Evolutionary conservation across 2,888 invertebrate genomes (phyloP).

Genomic region (Pristionchus exspectatus): DNA sequence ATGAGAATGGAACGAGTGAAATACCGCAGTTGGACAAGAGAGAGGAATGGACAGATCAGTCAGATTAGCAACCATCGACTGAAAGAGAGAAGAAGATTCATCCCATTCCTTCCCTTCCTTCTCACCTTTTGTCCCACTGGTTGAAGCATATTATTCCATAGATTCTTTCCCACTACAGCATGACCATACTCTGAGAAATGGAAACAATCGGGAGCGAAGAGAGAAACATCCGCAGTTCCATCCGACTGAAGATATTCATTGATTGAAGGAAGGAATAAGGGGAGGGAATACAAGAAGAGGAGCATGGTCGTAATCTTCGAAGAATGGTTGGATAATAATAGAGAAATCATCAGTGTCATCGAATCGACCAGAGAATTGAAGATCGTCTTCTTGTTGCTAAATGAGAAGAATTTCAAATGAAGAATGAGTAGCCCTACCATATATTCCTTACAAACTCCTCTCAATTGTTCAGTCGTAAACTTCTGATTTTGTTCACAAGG

Average conservation of each 20-base stretch:
- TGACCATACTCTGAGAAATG: conserved; percentile 69
- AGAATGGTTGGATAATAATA: conserved; percentile 72
- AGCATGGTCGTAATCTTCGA: conserved; percentile 65
- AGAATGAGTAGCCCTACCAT: conserved; percentile 58
- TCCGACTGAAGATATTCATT: conserved; percentile 55
- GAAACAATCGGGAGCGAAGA: conserved; percentile 73
- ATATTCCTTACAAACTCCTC: conserved; percentile 63
- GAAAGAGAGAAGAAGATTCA: neutral
- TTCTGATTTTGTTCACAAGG: conserved; percentile 65
- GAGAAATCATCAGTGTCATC: conserved; percentile 70
- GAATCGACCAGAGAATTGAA: conserved; percentile 57
- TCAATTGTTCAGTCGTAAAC: conserved; percentile 67
- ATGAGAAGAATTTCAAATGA: neutral
- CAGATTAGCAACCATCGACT: conserved; percentile 58
- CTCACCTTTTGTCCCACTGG: conserved; percentile 36
- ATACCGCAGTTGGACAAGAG: conserved; percentile 59
- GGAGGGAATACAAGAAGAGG: conserved; percentile 57
- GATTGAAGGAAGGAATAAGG: neutral
- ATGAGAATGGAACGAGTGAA: neutral
- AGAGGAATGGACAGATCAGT: conserved; percentile 58
- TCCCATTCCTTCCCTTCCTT: neutral
- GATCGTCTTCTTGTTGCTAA: conserved; percentile 10
- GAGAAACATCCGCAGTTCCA: conserved; percentile 66
- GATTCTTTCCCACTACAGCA: conserved; percentile 63
- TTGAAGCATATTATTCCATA: conserved; percentile 63